phyloP scores from a whole-genome alignment of 2,888 invertebrate genomes.

The Dinocampus coccinellae region DNA sequence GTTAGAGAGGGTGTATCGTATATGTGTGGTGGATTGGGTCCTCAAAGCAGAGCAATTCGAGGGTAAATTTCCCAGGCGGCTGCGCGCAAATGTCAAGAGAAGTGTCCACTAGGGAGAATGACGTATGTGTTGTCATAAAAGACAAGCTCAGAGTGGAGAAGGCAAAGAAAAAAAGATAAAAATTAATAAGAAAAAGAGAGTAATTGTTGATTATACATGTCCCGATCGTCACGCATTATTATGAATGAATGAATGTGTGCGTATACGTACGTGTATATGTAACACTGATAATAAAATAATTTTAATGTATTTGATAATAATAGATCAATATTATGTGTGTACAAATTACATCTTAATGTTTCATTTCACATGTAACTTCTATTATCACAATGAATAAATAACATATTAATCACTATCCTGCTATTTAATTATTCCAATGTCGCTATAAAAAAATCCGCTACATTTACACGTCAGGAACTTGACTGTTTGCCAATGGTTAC shows the following conservation, averaged over 20 bases:
- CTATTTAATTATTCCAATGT: too few relatives aligned
- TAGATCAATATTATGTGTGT: too few relatives aligned
- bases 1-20: not conserved
- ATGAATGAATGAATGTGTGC: not conserved
- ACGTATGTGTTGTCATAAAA: slow-evolving; percentile 8
- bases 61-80: slow-evolving; percentile 31
- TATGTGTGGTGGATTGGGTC: slow-evolving; percentile 7
- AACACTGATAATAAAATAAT: not conserved
- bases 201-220: too few relatives aligned
- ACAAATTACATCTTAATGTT: not conserved
- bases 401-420: too few relatives aligned
- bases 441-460: slow-evolving; percentile 5
- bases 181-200: not conserved
- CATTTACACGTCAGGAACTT: not conserved
- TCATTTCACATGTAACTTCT: too few relatives aligned
- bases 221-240: not conserved
- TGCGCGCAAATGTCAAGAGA: slow-evolving; percentile 11
- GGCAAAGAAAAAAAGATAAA: not conserved
- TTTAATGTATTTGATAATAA: too few relatives aligned
- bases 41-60: slow-evolving; percentile 42
- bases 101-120: slow-evolving; percentile 8
- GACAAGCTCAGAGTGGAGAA: not conserved
- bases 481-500: too few relatives aligned
- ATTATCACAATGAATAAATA: too few relatives aligned
- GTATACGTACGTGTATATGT: not conserved